Percentiles rank a stretch among this genome's conserved stretches.
phyloP scores from a whole-genome alignment of 2,113 vertebrate species.

The Lonchura striata region DNA sequence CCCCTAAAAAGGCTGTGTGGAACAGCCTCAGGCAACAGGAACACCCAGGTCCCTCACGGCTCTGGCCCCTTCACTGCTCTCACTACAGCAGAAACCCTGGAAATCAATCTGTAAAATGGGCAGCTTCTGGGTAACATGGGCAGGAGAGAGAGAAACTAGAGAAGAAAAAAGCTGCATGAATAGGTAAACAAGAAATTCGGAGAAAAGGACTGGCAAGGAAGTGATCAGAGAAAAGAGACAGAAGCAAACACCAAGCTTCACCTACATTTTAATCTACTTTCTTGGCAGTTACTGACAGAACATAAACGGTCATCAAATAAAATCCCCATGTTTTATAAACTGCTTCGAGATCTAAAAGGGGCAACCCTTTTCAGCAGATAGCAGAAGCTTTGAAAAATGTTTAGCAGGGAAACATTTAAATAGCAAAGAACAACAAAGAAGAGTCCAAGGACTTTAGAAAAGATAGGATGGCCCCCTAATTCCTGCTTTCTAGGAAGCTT shows the following conservation, averaged over 20 bases:
- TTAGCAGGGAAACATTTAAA: background rate
- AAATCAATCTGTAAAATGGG: background rate
- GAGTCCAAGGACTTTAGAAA: background rate
- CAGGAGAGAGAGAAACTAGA: background rate
- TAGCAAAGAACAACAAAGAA: background rate
- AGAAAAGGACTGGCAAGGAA: constrained; percentile 15
- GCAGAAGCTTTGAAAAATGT: background rate
- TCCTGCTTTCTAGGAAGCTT: background rate
- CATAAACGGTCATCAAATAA: background rate
- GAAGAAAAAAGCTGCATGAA: background rate
- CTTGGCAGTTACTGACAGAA: background rate
- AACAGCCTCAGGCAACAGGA: background rate
- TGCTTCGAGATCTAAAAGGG: background rate
- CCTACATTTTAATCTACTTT: background rate
- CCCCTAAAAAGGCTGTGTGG: background rate
- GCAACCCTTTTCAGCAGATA: background rate
- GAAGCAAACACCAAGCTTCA: background rate
- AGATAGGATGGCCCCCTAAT: background rate
- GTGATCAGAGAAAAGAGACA: background rate
- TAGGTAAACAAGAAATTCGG: background rate
- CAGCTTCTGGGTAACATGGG: background rate
- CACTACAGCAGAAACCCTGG: background rate
- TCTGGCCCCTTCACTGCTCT: background rate
- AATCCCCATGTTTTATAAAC: background rate
- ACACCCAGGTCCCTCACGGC: background rate